Conservation (phyloP, 1,140 invertebrate genomes). For the Apocrypta bakeri region DNA sequence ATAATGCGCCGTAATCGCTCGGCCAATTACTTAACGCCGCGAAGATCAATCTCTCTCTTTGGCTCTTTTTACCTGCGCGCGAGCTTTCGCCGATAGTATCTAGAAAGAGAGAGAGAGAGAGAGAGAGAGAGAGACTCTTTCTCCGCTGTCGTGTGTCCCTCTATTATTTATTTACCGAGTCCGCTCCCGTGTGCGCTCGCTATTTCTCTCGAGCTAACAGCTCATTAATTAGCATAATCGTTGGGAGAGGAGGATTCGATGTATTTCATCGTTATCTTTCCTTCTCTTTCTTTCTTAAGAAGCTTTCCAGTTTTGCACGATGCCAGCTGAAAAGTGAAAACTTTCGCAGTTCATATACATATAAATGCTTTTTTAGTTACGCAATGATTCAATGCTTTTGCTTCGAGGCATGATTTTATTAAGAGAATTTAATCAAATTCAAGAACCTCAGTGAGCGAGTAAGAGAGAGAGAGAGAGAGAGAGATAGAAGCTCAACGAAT, state of each 20-base stretch:
- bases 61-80: constrained; percentile 25
- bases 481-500: background rate
- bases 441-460: no score
- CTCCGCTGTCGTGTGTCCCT: background rate
- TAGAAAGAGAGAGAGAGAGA: background rate
- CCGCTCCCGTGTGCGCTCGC: constrained; percentile 67
- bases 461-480: no score
- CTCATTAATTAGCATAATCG: constrained; percentile 52
- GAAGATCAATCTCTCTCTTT: constrained; percentile 64
- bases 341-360: no score
- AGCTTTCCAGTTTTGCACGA: background rate
- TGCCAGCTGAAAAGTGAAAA: background rate
- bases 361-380: no score
- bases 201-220: constrained; percentile 63
- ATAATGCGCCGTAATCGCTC: constrained; percentile 72
- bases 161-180: constrained; percentile 46
- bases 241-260: background rate
- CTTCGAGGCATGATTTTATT: no score
- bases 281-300: background rate
- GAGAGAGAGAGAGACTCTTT: background rate
- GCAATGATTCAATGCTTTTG: no score
- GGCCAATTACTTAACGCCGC: constrained; percentile 72
- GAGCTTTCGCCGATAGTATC: constrained; percentile 56
- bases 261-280: background rate
- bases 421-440: no score